phyloP scores from a whole-genome alignment of 2,113 vertebrate species.

The Choloepus hoffmanni region DNA sequence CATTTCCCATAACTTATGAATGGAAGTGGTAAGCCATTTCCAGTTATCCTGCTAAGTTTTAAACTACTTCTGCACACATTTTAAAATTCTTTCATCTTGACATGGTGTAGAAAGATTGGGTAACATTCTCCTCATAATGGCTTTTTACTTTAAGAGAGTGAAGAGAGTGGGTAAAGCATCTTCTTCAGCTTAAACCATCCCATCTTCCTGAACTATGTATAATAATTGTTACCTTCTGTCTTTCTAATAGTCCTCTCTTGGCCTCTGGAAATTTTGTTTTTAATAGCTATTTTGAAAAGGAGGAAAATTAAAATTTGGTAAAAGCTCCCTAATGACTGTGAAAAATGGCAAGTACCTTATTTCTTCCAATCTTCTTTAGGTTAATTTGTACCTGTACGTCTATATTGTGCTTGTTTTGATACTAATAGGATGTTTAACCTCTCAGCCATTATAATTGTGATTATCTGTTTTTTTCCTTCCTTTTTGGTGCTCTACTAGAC shows the following conservation, averaged over 20 bases:
- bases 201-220: not conserved
- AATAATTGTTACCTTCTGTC: not conserved
- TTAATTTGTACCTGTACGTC: slow-evolving; percentile 16
- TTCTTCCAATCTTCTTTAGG: not conserved
- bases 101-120: not conserved
- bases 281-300: not conserved
- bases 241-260: not conserved
- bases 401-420: slow-evolving; percentile 3
- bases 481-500: not conserved
- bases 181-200: too few species aligned
- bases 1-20: not conserved
- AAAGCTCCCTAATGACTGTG: not conserved
- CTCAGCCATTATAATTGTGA: not conserved
- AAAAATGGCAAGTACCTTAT: not conserved
- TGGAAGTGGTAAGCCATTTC: not conserved
- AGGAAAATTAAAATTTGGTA: slow-evolving; percentile 27
- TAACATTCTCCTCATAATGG: not conserved
- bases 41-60: not conserved
- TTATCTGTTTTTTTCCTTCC: not conserved
- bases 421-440: not conserved
- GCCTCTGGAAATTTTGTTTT: not conserved
- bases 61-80: not conserved
- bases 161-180: not conserved
- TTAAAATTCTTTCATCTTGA: slow-evolving; percentile 31
- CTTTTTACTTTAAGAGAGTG: not conserved